Evolutionary conservation across 2,113 vertebrate genomes (phyloP).

Genomic region (Chionis minor): DNA sequence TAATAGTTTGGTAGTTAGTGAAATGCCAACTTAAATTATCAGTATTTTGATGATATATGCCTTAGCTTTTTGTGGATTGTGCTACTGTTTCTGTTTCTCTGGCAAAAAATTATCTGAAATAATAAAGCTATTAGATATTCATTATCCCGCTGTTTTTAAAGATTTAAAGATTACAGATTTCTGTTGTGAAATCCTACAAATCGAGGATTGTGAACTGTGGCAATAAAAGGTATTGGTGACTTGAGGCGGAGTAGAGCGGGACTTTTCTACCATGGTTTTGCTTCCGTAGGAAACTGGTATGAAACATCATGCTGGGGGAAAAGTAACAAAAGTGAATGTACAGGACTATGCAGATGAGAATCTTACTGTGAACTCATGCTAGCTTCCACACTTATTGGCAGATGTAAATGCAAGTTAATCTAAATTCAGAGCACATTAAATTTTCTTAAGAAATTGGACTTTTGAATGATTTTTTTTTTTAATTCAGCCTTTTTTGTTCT

Average conservation of each 20-base stretch:
- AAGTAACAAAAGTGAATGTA: background rate
- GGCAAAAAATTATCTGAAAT: background rate
- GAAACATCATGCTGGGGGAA: background rate
- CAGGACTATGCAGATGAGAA: background rate
- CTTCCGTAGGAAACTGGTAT: background rate
- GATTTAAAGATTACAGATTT: background rate
- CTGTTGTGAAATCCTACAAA: background rate
- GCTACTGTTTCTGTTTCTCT: background rate
- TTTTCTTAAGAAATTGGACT: background rate
- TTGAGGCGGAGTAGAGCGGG: background rate
- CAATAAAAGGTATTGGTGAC: background rate
- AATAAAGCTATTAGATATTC: background rate
- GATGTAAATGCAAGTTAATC: background rate
- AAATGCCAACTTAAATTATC: background rate
- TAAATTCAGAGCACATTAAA: background rate
- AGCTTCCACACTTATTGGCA: background rate
- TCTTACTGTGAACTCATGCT: background rate
- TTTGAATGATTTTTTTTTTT: background rate
- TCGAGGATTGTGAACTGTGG: background rate
- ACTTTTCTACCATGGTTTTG: background rate
- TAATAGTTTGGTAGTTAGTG: background rate
- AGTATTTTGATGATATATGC: background rate
- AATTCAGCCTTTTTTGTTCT: background rate
- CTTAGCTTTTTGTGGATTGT: background rate
- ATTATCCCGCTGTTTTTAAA: background rate